These are phyloP conservation scores for Neotragus pygmaeus DNA, from an alignment of 2,113 vertebrate genomes.

Conservation along the genomic window DNA sequence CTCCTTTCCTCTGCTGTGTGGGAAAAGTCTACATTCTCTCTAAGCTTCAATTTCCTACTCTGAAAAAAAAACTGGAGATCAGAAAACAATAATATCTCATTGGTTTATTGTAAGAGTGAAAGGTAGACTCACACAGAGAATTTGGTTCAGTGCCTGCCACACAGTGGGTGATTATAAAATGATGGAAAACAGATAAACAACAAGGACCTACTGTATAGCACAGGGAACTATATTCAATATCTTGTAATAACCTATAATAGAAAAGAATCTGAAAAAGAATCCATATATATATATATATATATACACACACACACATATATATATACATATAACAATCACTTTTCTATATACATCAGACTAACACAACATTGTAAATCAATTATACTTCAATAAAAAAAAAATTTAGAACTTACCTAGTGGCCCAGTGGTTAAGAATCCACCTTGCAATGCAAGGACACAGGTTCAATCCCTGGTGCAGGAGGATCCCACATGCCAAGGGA, in stretches of 20 bases:
- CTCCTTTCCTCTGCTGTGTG: conserved; percentile 1
- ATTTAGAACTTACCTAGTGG: not conserved
- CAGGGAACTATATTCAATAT: not conserved
- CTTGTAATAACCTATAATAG: not conserved
- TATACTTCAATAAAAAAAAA: not conserved
- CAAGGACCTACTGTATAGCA: not conserved
- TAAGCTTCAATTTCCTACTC: not conserved
- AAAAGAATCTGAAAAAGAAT: not conserved
- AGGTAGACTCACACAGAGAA: not conserved
- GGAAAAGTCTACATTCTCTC: not conserved
- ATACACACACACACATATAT: not conserved
- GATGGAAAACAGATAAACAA: not conserved
- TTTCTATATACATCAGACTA: not conserved
- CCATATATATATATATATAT: not conserved
- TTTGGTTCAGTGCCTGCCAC: not conserved
- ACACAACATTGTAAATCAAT: not conserved
- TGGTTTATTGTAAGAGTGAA: not conserved
- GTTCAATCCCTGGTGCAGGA: not conserved
- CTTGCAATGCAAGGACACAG: not conserved
- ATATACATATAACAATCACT: not conserved
- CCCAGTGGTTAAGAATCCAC: not conserved
- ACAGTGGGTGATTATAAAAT: conserved; percentile 4
- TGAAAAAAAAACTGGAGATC: not conserved
- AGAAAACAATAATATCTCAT: not conserved
- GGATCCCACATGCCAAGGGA: not conserved